Evolutionary conservation across 2,113 vertebrate genomes (phyloP), one percentile per base, ranked within the genome.

Genomic region (Myocastor coypus): DNA sequence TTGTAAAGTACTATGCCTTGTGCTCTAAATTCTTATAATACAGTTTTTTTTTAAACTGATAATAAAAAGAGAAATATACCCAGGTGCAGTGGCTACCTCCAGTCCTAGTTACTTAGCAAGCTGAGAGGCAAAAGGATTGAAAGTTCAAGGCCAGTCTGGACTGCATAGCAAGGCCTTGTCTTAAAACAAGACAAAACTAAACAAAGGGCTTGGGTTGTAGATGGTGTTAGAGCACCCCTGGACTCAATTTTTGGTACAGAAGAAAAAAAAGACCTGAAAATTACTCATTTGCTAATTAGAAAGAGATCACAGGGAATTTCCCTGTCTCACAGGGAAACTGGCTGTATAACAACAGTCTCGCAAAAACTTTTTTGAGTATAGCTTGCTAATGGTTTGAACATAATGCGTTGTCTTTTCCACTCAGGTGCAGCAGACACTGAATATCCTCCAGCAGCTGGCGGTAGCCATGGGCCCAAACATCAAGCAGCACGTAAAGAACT

Each of bases 361-460:
- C 0, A 24, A 75, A 84, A 73, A 28, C 24, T 0, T 89, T 0
- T 89, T 69, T 66, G 32, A 2, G 7, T 4, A 19, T 0, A 3
- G 19, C 5, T 55, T 69, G 69, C 19, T 32, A 73, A 14, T 3
- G 68, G 2, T 86, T 87, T 97, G 69, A 78, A 80, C 77, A 55
- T 61, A 16, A 94, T 97, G 2, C 28, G 2, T 85, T 96, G 77
- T 5, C 57, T 64, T 94, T 97, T 92, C 28, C 22, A 52, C 97
- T 61, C 96, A 99, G 99, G 99, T 99, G n/a, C 99, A 99, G 64
- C 99, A 99, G 97, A 99, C 99, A 0, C 97, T 99, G 94, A 98
- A 90, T 46, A 99, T 99, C 92, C 98, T 99, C 78, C 99, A 99
- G 97, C 99, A 99, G 34, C 87, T 99, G 73, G 99, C 99, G 69